Base-by-base conservation (phyloP, 2,797 vertebrate species). In the Acanthurus tractus region DNA sequence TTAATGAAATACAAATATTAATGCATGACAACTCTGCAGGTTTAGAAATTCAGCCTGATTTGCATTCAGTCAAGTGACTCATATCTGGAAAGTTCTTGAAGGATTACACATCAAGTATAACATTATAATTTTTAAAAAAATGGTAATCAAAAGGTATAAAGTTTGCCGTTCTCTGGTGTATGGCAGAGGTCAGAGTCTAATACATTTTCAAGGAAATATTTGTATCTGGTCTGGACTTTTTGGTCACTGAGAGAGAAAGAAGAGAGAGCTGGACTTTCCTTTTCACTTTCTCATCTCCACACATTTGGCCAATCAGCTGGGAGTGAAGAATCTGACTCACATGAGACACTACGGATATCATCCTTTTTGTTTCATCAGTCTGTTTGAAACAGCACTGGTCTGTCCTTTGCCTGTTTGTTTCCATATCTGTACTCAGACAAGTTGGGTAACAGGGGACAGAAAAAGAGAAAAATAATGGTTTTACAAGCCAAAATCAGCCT, bases 1-100 rank as follows among this genome's bases (percentile, higher is more conserved):
- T 71, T 76, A 34, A 45, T 38, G 46, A 82, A 73, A 82, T 50
- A 58, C 50, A 52, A 76, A 78, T 76, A 75, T 78, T 20, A 65
- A 64, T 57, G 57, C 46, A 23, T 2, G 10, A 38, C 17, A 53
- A 74, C 40, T 48, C 57, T 55, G 20, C 45, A 40, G 62, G 18
- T 44, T 67, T 56, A 20, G n/a, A 48, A 55, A 69, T 61, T 2
- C 38, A 12, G 17, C 15, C 44, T 46, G 34, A 73, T 76, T 72
- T 53, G 6, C 34, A 58, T 81, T 73, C 66, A 63, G 69, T 3
- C 38, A 44, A 0, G 10, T 40, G 36, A 15, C 48, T 69, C 11
- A 12, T 40, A 49, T 76, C 22, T 46, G 63, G 20, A 63, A 45
- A 79, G 55, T 42, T 36, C 15, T 17, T 20, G 14, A 23, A 42